Percentiles rank a stretch among this genome's conserved stretches.
Conservation (phyloP, 2,797 vertebrate species). For the Aythya fuligula region DNA sequence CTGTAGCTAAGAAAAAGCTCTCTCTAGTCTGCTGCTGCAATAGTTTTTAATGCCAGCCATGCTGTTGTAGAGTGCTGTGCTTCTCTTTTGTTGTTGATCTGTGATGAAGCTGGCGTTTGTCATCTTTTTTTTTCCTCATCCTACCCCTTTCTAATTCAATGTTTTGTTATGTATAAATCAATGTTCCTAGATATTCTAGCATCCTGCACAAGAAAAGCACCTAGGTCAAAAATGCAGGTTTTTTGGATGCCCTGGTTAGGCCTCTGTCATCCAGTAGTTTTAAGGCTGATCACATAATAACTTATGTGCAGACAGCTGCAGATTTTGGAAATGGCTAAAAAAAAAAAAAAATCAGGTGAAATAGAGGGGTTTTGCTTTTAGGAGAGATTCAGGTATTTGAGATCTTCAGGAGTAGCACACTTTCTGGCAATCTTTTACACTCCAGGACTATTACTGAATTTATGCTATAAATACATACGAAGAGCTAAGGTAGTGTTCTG, state of each 20-base stretch:
- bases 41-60: constrained; percentile 23
- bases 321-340: not conserved
- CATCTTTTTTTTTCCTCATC: not conserved
- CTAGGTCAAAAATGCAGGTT: not conserved
- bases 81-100: constrained; percentile 38
- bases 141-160: constrained; percentile 39
- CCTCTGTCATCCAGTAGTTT: not conserved
- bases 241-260: not conserved
- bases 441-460: not conserved
- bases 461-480: not conserved
- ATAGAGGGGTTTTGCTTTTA: not conserved
- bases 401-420: not conserved
- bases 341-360: not conserved
- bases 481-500: not conserved
- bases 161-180: not conserved
- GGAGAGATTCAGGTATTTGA: not conserved
- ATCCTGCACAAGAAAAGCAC: not conserved
- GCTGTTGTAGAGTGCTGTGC: constrained; percentile 27
- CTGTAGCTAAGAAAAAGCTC: not conserved
- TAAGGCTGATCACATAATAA: not conserved
- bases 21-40: constrained; percentile 37
- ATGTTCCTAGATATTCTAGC: not conserved
- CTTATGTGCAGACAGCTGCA: not conserved
- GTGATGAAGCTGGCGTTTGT: constrained; percentile 16
- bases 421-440: not conserved